Base-by-base conservation (phyloP, 2,113 vertebrate genomes). In the Melanerpes aurifrons region DNA sequence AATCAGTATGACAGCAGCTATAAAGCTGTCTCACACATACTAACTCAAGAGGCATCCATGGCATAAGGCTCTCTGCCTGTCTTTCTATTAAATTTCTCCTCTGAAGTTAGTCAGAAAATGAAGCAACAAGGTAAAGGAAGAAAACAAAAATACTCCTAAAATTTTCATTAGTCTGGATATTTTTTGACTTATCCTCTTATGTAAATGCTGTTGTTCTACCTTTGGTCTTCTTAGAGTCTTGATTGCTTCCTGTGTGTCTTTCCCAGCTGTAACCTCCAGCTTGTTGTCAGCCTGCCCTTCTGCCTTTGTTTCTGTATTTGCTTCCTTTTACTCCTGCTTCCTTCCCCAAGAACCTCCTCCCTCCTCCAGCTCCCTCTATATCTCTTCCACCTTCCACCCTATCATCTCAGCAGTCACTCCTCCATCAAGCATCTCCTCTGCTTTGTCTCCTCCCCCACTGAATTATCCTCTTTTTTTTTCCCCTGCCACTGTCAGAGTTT, bases 131-230 rank as follows among this genome's bases (percentile, higher is more conserved):
- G 7, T 14, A 87, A 94, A 82, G 10, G 13, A 58, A 89, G 24
- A 31, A 71, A 71, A 37, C 9, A 86, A 69, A 79, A 82, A 20
- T 12, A 53, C 12, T 87, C 9, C 47, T 29, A 32, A 80, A 64
- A 86, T 66, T 78, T 90, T 22, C 54, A 75, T 72, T 58, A 62
- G 22, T 48, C 29, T 87, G 53, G 31, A 45, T 71, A 64, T 72
- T 86, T 94, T 94, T 95, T 80, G 53, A 64, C 43, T 56, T 81
- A 15, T 85, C 9, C 7, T 86, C 8, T 35, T 62, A 80, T 40
- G 8, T 62, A 86, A 89, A 75, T 58, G 22, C 4, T 87, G 37
- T 54, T 92, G 13, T 69, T 96, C 87, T 96, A 94, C 93, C 94
- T 92, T 80, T 90, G 62, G 35, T 95, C 61, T 87, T 69, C 87